A percentile compares a stretch with the other conserved stretches of the same genome.
These are phyloP conservation scores for Syngnathus acus DNA, from an alignment of 2,797 vertebrate species.

Conservation along the genomic window DNA sequence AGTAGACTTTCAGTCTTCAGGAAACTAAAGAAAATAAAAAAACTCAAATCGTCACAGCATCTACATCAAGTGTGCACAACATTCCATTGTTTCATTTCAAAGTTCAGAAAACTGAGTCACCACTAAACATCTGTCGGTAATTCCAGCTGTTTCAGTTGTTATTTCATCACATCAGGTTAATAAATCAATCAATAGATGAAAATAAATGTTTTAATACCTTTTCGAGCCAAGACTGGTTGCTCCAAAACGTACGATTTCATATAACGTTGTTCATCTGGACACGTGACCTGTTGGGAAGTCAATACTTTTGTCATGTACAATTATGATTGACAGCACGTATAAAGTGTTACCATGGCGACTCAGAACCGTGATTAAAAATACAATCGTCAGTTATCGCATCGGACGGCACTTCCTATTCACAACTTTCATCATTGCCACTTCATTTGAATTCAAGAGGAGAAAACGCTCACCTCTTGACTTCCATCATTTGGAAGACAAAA, in stretches of 20 bases:
- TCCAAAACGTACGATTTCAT: accelerated
- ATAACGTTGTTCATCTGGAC: background rate
- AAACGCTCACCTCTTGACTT: constrained; percentile 20
- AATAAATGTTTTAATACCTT: background rate
- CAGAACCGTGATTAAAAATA: constrained; percentile 51
- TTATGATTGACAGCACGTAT: background rate
- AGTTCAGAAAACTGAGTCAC: constrained; percentile 80
- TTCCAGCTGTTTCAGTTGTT: constrained; percentile 73
- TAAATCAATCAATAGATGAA: too few species aligned
- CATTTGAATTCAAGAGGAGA: too few species aligned
- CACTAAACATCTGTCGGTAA: constrained; percentile 86
- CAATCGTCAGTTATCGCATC: constrained; percentile 76
- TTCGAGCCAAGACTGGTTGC: background rate
- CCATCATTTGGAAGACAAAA: too few species aligned
- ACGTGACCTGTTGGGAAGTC: background rate
- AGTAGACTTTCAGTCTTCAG: background rate
- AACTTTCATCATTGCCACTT: constrained; percentile 58
- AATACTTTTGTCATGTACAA: background rate
- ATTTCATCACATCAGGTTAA: constrained; percentile 29
- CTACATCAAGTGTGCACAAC: too few species aligned
- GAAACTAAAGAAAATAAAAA: background rate
- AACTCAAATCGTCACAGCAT: background rate
- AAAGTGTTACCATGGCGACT: constrained; percentile 17
- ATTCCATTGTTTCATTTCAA: too few species aligned
- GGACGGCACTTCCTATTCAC: constrained; percentile 76